These are phyloP conservation scores for Myotis vivesi DNA, from an alignment of 2,797 vertebrate species.

Conservation along the genomic window DNA sequence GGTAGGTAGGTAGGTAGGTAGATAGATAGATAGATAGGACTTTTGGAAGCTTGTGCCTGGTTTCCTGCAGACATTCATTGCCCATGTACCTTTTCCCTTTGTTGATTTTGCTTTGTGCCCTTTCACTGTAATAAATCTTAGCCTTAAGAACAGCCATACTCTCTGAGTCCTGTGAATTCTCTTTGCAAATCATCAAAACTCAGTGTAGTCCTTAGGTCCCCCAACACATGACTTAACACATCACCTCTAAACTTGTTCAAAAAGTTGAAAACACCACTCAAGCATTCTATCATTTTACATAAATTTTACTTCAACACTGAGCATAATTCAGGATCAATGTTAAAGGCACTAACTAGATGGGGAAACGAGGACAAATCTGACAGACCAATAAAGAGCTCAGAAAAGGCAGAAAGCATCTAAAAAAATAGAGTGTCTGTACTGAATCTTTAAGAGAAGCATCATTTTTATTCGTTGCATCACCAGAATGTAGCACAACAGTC, in stretches of 20 bases:
- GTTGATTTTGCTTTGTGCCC: not conserved
- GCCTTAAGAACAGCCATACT: not conserved
- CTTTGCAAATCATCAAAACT: not conserved
- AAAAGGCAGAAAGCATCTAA: not conserved
- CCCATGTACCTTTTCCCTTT: not conserved
- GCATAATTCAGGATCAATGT: not conserved
- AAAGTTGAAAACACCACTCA: not conserved
- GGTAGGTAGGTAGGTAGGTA: rapidly evolving
- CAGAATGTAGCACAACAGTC: not conserved
- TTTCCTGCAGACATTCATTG: not conserved
- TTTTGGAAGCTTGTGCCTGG: not conserved
- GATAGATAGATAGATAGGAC: too few relatives aligned
- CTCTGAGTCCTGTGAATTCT: not conserved
- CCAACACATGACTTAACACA: not conserved
- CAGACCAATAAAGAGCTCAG: not conserved
- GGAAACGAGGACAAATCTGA: not conserved
- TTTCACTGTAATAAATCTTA: not conserved
- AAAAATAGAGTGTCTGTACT: not conserved
- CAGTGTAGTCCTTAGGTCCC: not conserved
- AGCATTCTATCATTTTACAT: not conserved
- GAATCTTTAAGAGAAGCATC: not conserved
- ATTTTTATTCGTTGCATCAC: not conserved
- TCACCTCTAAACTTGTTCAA: not conserved
- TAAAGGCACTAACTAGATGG: not conserved
- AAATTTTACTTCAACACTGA: not conserved